Conservation (phyloP, 2,113 vertebrate genomes). For the Felis catus region F.catus_Fca126_mat1.0 CM031417.1:106163501-106164000, state of each 20-base stretch:
- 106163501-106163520: neutral
- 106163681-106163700: no score
- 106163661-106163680: no score
- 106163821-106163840: neutral
- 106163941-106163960: neutral
- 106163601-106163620: no score
- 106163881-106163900: neutral
- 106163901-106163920: constrained; percentile 32
- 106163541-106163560: no score
- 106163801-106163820: neutral
- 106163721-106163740: neutral
- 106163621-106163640: no score
- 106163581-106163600: no score
- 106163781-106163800: neutral
- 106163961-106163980: neutral
- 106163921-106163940: neutral
- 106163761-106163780: neutral
- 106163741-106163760: neutral
- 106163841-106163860: neutral
- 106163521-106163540: no score
- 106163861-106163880: neutral
- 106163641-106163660: no score
- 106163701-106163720: no score
- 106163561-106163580: no score
- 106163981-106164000: neutral